Evolutionary conservation across 1,140 invertebrate genomes (phyloP), one percentile per base, ranked within the genome.

Genomic region (Temnothorax nylanderi): DNA sequence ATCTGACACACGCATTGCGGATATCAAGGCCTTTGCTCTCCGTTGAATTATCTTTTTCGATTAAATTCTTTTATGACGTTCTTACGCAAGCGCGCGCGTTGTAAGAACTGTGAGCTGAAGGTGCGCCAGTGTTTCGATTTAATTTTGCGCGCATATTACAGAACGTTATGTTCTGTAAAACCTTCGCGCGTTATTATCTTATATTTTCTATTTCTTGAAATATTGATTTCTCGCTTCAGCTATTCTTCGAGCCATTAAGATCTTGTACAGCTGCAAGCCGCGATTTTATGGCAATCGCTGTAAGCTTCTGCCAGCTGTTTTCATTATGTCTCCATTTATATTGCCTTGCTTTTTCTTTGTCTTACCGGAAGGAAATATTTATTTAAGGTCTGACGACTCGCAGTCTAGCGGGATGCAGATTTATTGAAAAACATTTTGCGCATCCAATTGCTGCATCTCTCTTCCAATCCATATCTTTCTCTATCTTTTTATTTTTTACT

Each of bases 1-100:
- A 84, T 84, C 54, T 84, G 65, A 56, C 64, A 81, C 37, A 44
- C 49, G 6, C 41, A 58, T 11, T 74, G 10, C 26, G 7, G 32
- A 84, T 84, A 74, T 74, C 65, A 56, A 26, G 13, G n/a, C 4
- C 13, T 7, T 60, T 62, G 54, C 41, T 69, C 18, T 49, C 18
- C 21, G 65, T 58, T 51, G 18, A 60, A 74, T 84, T 74, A 84
- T 74, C 62, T 80, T 34, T 74, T 84, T 84, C 67, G 69, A 82
- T 82, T 82, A 84, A 74, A 84, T 84, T 84, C 54, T 74, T 84
- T 84, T 74, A 60, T 32, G n/a, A 51, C 47, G n/a, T 67, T 80
- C 49, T 65, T 74, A 11, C 41, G 41, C n/a, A 16, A 65, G n/a
- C n/a, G n/a, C n/a, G 21, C 34, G 44, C 44, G 49, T 80, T 47